phyloP scores from a whole-genome alignment of 1,140 invertebrate genomes.

The Parapsyche elsis region DNA sequence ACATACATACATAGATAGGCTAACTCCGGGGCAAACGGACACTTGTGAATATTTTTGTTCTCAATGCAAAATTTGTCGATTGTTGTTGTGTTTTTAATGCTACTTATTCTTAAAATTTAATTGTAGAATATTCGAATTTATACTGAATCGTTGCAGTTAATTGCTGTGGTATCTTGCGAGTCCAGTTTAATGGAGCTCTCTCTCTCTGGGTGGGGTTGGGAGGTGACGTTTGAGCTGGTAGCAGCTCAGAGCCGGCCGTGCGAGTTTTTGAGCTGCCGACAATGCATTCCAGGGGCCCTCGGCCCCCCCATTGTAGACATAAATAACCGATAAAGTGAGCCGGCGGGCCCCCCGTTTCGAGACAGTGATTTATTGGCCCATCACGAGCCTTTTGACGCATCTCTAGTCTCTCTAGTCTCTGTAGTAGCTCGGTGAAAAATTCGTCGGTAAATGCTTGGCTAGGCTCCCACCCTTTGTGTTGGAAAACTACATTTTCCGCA shows the following conservation, averaged over 20 bases:
- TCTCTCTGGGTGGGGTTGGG: too few relatives aligned
- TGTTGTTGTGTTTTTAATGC: too few relatives aligned
- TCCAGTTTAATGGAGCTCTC: background rate
- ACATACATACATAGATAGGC: too few relatives aligned
- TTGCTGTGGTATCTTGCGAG: background rate
- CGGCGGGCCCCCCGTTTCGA: conserved; percentile 8
- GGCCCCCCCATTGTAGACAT: conserved; percentile 39
- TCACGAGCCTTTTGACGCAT: conserved; percentile 52
- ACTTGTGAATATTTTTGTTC: too few relatives aligned
- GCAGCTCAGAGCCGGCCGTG: conserved; percentile 1
- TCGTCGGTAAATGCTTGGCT: conserved; percentile 49
- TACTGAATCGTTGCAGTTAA: too few relatives aligned
- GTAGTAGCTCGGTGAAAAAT: conserved; percentile 37
- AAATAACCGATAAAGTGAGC: conserved; percentile 50
- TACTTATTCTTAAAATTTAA: too few relatives aligned
- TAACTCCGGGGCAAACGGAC: too few relatives aligned
- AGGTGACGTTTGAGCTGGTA: background rate
- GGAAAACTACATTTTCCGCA: conserved; percentile 30
- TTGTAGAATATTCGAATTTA: too few relatives aligned
- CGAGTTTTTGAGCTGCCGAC: background rate
- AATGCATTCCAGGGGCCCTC: conserved; percentile 22
- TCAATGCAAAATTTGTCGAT: too few relatives aligned
- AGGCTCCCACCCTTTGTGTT: conserved; percentile 27
- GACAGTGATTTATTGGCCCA: conserved; percentile 55
- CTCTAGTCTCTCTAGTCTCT: background rate